phyloP scores from a whole-genome alignment of 2,113 vertebrate genomes.

The Anser brachyrhynchus region DNA sequence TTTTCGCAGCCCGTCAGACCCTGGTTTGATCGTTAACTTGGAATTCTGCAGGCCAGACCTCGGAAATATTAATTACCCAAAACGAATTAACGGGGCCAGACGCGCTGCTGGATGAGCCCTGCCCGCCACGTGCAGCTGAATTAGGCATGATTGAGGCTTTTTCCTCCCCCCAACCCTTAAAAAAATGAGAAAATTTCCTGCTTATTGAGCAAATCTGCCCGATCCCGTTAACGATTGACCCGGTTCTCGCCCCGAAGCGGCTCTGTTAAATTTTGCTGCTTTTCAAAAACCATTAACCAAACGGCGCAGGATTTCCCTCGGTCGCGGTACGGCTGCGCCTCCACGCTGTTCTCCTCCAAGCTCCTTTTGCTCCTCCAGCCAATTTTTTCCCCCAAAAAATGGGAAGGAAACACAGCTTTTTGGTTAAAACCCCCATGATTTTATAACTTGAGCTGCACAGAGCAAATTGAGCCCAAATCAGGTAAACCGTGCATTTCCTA shows the following conservation, averaged over 20 bases:
- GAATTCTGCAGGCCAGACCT: background rate
- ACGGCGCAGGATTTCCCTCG: rapidly evolving
- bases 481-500: background rate
- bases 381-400: background rate
- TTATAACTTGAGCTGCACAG: background rate
- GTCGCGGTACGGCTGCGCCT: background rate
- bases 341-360: background rate
- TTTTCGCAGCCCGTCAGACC: background rate
- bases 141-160: background rate
- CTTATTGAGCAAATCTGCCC: background rate
- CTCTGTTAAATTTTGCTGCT: background rate
- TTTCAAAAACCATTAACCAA: background rate
- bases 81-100: background rate
- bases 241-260: rapidly evolving
- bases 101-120: background rate
- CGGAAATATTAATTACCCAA: background rate
- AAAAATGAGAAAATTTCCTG: background rate
- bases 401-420: background rate
- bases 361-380: background rate
- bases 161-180: no score
- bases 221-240: background rate
- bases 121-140: rapidly evolving
- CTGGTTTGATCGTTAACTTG: background rate
- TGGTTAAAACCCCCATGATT: background rate
- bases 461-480: background rate